Evolutionary conservation across 1,140 invertebrate genomes (phyloP), one percentile per base, ranked within the genome.

Genomic region (Danaus melanippus): DNA sequence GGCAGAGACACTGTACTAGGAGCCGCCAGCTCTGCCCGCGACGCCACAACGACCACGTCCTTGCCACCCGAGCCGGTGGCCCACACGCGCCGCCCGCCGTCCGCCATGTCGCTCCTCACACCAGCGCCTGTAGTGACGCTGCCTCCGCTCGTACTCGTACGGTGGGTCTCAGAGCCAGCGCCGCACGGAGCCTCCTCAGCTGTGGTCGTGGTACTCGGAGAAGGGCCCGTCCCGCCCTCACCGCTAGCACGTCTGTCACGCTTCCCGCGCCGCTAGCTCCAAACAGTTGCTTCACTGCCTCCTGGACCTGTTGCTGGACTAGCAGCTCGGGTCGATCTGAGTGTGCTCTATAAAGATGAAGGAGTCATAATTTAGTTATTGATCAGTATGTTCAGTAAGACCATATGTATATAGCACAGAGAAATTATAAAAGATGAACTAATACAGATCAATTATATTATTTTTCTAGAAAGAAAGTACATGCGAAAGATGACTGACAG

Each of bases 31-130:
- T 96, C 94, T 79, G 95, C 94, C 74, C 93, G 91, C 0, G 93
- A 90, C 10, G 92, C 92, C 84, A 97, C 95, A 54, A 97, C 92
- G 6, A 97, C 92, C 57, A 91, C 90, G 75, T 97, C 95, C 87
- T 97, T 96, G 12, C 93, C 92, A 75, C 89, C 85, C 15, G 76
- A 73, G 8, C 88, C 90, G 41, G 83, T 68, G 46, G 48, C 49
- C 56, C 52, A 63, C 21, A 59, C 47, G 10, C 42, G 15, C 42
- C 51, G 10, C 4, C 93, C 91, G 77, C 89, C 51, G 51, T 79
- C 82, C 15, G 15, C 15, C 50, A 77, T 41, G 44, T 53, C 42
- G 11, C 39, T 46, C 32, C 32, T 53, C 55, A 76, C 2, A 74
- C 42, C 0, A 79, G 57, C 7, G 74, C 68, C 42, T 76, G 74